These are phyloP conservation scores for Halcyon badia DNA, from an alignment of 2,797 vertebrate species.

Conservation along the genomic window DNA sequence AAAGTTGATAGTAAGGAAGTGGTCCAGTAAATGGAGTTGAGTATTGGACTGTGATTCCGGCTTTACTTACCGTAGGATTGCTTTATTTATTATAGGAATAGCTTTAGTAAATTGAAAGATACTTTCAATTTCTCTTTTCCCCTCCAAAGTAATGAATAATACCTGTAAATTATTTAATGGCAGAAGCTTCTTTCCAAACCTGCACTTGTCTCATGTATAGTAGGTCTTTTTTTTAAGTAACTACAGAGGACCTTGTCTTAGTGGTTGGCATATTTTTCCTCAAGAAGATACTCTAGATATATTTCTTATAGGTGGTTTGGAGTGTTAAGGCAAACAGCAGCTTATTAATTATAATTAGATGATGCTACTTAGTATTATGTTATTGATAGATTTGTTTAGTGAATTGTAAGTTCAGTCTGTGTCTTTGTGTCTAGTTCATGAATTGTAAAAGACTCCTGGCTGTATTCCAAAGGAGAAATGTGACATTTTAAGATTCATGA, in stretches of 20 bases:
- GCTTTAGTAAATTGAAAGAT: not conserved
- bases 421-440: not conserved
- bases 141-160: not conserved
- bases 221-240: not conserved
- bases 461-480: not conserved
- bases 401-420: not conserved
- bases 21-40: not conserved
- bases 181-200: not conserved
- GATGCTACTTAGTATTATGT: not conserved
- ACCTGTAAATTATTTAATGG: not conserved
- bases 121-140: not conserved
- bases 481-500: not conserved
- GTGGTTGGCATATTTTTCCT: not conserved
- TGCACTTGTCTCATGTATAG: not conserved
- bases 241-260: accelerated
- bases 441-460: not conserved
- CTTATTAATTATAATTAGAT: not conserved
- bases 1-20: not conserved
- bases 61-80: not conserved
- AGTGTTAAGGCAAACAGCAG: not conserved
- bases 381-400: not conserved
- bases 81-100: not conserved
- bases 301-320: not conserved
- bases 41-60: not conserved
- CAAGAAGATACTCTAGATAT: not conserved